Percentiles rank a stretch among this genome's conserved stretches.
phyloP scores from a whole-genome alignment of 2,888 invertebrate species.

The Cyclophora punctaria region DNA sequence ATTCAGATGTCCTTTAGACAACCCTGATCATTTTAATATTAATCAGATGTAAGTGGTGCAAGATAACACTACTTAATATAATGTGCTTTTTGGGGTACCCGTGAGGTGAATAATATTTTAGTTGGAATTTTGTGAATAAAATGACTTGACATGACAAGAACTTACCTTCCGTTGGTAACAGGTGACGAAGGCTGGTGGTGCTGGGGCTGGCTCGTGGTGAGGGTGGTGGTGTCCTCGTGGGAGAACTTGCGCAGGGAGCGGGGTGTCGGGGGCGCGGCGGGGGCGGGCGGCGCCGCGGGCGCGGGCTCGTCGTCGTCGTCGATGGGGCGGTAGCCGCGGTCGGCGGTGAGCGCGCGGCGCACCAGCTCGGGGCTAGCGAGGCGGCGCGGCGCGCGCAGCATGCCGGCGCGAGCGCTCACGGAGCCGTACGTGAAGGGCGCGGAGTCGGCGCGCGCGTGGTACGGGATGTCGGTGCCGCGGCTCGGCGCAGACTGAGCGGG shows the following conservation, averaged over 20 bases:
- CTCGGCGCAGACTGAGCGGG: slow-evolving; percentile 68
- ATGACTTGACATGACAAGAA: not conserved
- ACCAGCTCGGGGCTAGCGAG: slow-evolving; percentile 89
- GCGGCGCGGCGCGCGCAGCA: slow-evolving; percentile 82
- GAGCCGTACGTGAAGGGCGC: slow-evolving; percentile 92
- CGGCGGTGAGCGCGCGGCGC: slow-evolving; percentile 79
- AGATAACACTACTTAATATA: too few species aligned
- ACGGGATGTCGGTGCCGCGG: slow-evolving; percentile 80
- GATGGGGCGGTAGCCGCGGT: slow-evolving; percentile 51
- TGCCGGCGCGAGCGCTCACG: slow-evolving; percentile 73
- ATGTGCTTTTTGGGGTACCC: too few species aligned
- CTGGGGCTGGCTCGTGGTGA: slow-evolving; percentile 32
- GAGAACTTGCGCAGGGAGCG: slow-evolving; percentile 53
- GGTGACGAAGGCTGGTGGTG: slow-evolving; percentile 35
- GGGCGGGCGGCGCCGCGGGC: slow-evolving; percentile 52
- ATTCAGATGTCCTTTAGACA: slow-evolving; percentile 8
- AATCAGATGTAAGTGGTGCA: too few species aligned
- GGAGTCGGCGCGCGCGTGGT: slow-evolving; percentile 92
- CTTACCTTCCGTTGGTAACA: slow-evolving; percentile 57
- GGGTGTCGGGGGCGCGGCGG: slow-evolving; percentile 50
- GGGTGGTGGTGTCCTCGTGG: slow-evolving; percentile 59
- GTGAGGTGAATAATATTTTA: not conserved
- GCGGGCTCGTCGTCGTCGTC: slow-evolving; percentile 56
- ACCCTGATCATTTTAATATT: slow-evolving; percentile 7
- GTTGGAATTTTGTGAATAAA: not conserved